A percentile compares a stretch with the other conserved stretches of the same genome.
phyloP scores from a whole-genome alignment of 2,888 invertebrate genomes.

The Thymelicus acteon region DNA sequence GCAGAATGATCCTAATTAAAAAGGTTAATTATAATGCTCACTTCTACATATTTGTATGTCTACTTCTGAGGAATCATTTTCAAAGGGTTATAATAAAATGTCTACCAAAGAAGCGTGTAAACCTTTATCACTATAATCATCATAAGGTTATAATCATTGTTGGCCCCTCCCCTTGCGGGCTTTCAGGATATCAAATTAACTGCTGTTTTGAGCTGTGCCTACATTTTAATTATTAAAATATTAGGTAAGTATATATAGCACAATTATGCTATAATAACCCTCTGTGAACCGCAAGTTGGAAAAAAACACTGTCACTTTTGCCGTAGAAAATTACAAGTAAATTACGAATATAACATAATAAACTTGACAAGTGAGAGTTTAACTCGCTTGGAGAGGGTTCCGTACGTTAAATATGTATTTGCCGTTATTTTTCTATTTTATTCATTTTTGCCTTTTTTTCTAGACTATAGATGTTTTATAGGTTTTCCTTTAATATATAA shows the following conservation, averaged over 20 bases:
- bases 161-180: constrained; percentile 58
- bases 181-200: constrained; percentile 56
- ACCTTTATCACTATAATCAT: constrained; percentile 39
- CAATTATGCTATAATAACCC: too few relatives aligned
- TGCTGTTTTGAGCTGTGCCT: constrained; percentile 55
- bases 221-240: constrained; percentile 34
- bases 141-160: constrained; percentile 41
- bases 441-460: too few relatives aligned
- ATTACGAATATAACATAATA: too few relatives aligned
- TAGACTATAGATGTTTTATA: too few relatives aligned
- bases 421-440: too few relatives aligned
- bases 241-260: background rate
- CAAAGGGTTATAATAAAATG: constrained; percentile 38
- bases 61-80: constrained; percentile 4
- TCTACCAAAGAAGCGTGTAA: constrained; percentile 41
- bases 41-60: constrained; percentile 9
- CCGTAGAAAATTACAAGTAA: too few relatives aligned
- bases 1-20: background rate
- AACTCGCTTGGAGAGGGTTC: too few relatives aligned
- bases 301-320: too few relatives aligned
- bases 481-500: too few relatives aligned
- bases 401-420: too few relatives aligned
- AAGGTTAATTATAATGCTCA: background rate
- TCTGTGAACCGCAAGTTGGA: too few relatives aligned
- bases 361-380: too few relatives aligned